phyloP scores from a whole-genome alignment of 2,888 invertebrate genomes.

The Falcaria lacertinaria region DNA sequence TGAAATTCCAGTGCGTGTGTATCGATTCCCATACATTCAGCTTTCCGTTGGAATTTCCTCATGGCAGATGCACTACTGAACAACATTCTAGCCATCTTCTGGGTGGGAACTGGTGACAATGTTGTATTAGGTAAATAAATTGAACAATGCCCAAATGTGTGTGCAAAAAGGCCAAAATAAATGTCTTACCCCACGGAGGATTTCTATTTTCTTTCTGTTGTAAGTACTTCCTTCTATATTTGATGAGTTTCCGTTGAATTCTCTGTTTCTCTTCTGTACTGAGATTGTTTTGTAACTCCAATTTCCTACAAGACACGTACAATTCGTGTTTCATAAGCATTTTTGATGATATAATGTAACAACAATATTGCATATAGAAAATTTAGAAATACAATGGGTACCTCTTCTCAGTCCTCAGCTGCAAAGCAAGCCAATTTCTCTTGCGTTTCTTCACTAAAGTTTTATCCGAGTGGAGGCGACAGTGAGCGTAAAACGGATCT shows the following conservation, averaged over 20 bases:
- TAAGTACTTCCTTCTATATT: slow-evolving; percentile 91
- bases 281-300: slow-evolving; percentile 81
- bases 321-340: background rate
- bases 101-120: slow-evolving; percentile 87
- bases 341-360: background rate
- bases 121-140: background rate
- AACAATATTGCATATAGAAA: background rate
- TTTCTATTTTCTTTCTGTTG: slow-evolving; percentile 85
- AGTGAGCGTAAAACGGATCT: slow-evolving; percentile 98
- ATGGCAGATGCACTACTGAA: slow-evolving; percentile 95
- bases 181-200: slow-evolving; percentile 89
- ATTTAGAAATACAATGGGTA: slow-evolving; percentile 24
- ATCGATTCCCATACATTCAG: slow-evolving; percentile 94
- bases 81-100: slow-evolving; percentile 94
- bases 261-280: slow-evolving; percentile 85
- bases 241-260: slow-evolving; percentile 89
- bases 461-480: slow-evolving; percentile 96
- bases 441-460: slow-evolving; percentile 88
- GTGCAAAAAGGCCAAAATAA: background rate
- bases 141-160: too few relatives aligned
- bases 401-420: slow-evolving; percentile 87
- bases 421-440: slow-evolving; percentile 92
- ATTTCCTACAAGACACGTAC: slow-evolving; percentile 45
- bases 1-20: slow-evolving; percentile 89
- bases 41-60: slow-evolving; percentile 89